Conservation (phyloP, 2,888 invertebrate genomes). For the Campoplex capitator region DNA sequence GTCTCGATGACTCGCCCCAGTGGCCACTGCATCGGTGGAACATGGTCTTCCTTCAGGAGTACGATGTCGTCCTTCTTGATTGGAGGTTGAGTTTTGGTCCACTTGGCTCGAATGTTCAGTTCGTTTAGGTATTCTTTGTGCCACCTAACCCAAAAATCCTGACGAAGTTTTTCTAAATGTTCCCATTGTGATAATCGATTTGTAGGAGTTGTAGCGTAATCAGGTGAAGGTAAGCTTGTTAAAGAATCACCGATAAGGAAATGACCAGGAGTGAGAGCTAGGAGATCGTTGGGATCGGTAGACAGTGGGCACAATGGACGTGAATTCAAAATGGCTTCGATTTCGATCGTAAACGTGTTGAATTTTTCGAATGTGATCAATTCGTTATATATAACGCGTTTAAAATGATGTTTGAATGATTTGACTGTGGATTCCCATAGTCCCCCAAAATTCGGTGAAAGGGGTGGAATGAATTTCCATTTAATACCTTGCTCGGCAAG, state of each 20-base stretch:
- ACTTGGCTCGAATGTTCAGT: constrained; percentile 62
- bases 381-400: constrained; percentile 25
- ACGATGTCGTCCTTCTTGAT: neutral
- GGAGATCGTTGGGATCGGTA: constrained; percentile 64
- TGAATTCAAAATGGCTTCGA: constrained; percentile 69
- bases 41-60: neutral
- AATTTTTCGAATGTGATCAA: constrained; percentile 71
- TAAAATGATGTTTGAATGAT: constrained; percentile 59
- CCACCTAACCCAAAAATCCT: constrained; percentile 67
- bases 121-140: constrained; percentile 62
- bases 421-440: constrained; percentile 23
- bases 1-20: neutral
- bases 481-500: neutral
- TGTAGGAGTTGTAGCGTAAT: neutral
- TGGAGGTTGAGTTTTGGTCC: constrained; percentile 36
- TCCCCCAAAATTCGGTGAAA: neutral
- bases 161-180: constrained; percentile 64
- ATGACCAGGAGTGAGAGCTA: constrained; percentile 62
- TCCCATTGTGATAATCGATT: constrained; percentile 69
- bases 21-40: neutral
- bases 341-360: constrained; percentile 59
- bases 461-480: neutral
- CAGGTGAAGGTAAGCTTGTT: constrained; percentile 53
- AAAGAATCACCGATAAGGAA: constrained; percentile 68
- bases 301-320: constrained; percentile 65